phyloP scores from a whole-genome alignment of 1,140 invertebrate species.

The Euwallacea similis region DNA sequence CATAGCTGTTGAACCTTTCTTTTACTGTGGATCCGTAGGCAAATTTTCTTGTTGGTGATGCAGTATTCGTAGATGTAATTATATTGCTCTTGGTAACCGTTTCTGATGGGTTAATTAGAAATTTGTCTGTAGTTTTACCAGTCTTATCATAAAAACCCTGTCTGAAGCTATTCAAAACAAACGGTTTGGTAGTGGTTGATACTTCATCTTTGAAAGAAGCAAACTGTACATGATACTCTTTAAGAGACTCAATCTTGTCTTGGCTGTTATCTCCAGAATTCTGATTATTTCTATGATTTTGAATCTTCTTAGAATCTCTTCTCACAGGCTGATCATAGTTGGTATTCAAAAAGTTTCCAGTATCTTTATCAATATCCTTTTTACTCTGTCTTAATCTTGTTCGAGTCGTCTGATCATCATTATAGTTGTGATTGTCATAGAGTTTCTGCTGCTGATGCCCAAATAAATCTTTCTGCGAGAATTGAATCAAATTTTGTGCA shows the following conservation, averaged over 20 bases:
- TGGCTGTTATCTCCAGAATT: neutral
- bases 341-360: slow-evolving; percentile 15
- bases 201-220: neutral
- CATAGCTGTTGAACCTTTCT: slow-evolving; percentile 19
- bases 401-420: neutral
- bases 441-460: neutral
- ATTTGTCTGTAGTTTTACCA: neutral
- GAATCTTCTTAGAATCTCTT: slow-evolving; percentile 26
- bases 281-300: slow-evolving; percentile 7
- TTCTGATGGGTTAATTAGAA: neutral
- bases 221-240: slow-evolving; percentile 32
- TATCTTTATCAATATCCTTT: slow-evolving; percentile 35
- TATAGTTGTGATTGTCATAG: slow-evolving; percentile 22
- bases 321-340: slow-evolving; percentile 10
- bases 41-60: slow-evolving; percentile 1
- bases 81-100: neutral
- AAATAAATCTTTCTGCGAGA: neutral
- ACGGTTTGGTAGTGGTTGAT: neutral
- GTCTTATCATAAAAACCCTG: neutral
- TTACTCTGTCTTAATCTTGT: slow-evolving; percentile 15
- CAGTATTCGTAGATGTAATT: neutral
- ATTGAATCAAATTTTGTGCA: slow-evolving; percentile 21
- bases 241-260: slow-evolving; percentile 12
- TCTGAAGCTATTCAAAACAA: neutral
- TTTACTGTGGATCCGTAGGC: slow-evolving; percentile 16